phyloP scores from a whole-genome alignment of 2,113 vertebrate species.

The Festucalex cinctus region DNA sequence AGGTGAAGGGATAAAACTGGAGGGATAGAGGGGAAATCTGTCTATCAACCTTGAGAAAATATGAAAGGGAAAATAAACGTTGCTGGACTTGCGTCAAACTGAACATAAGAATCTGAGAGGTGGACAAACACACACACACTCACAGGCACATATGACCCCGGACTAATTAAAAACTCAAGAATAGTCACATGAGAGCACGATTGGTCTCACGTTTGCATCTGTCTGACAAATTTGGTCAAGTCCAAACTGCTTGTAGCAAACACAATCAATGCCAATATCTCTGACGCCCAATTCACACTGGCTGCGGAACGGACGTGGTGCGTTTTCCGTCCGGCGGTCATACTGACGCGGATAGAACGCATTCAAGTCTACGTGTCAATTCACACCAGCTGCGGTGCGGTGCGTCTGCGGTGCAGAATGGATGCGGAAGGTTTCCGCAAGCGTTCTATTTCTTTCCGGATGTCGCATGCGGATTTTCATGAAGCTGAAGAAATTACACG shows the following conservation, averaged over 20 bases:
- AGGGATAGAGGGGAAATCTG: slow-evolving; percentile 47
- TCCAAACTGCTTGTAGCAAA: slow-evolving; percentile 21
- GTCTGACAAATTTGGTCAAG: slow-evolving; percentile 5
- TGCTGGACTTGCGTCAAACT: slow-evolving; percentile 44
- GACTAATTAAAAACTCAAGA: slow-evolving; percentile 38
- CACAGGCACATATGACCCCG: slow-evolving; percentile 2
- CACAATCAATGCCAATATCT: not conserved
- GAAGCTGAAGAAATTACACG: no score
- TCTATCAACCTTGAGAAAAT: slow-evolving; percentile 63
- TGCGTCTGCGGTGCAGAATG: no score
- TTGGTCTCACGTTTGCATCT: slow-evolving; percentile 7
- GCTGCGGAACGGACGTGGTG: no score
- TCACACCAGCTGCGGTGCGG: no score
- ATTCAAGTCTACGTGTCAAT: no score
- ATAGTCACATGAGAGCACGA: slow-evolving; percentile 20
- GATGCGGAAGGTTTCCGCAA: no score
- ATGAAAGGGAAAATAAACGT: slow-evolving; percentile 66
- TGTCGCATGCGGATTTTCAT: no score
- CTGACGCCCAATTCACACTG: no score
- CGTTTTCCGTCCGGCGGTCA: no score
- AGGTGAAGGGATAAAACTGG: slow-evolving; percentile 51
- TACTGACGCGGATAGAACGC: no score
- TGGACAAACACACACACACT: slow-evolving; percentile 41
- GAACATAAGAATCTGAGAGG: slow-evolving; percentile 29
- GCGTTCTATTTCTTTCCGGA: no score